phyloP scores from a whole-genome alignment of 2,797 vertebrate species.

The Natrix natrix region DNA sequence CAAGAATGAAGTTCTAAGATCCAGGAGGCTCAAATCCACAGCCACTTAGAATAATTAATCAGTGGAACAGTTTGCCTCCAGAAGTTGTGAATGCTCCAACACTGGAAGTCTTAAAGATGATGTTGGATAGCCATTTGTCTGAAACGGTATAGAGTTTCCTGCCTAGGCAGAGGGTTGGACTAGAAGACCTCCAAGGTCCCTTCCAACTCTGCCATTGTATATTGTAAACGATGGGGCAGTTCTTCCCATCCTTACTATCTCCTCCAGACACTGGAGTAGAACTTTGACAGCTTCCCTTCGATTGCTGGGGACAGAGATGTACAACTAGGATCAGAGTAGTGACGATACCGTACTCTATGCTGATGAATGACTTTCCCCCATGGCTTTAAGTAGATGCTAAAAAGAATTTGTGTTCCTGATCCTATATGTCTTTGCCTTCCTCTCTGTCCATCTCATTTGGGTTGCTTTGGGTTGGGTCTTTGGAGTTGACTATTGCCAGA shows the following conservation, averaged over 20 bases:
- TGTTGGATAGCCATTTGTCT: no score
- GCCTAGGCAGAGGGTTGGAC: no score
- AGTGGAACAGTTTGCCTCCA: no score
- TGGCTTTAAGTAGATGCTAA: neutral
- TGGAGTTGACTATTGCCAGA: neutral
- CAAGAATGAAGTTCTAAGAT: neutral
- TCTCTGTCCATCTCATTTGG: neutral
- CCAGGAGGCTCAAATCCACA: neutral
- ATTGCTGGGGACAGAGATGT: neutral
- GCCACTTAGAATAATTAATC: no score
- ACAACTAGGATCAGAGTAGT: neutral
- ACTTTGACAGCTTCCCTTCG: neutral
- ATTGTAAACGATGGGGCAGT: neutral
- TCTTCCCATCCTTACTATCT: neutral
- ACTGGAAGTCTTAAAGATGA: no score
- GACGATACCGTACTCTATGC: neutral
- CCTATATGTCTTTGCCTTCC: neutral
- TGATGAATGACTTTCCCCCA: neutral
- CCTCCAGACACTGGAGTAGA: neutral
- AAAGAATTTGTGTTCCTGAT: neutral
- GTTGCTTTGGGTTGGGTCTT: neutral
- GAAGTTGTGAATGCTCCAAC: no score
- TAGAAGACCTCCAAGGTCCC: no score
- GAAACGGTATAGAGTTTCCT: no score
- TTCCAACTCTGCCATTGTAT: no score